Percentiles rank a stretch among this genome's conserved stretches.
Conservation (phyloP, 1,140 invertebrate species). For the Formica exsecta region DNA sequence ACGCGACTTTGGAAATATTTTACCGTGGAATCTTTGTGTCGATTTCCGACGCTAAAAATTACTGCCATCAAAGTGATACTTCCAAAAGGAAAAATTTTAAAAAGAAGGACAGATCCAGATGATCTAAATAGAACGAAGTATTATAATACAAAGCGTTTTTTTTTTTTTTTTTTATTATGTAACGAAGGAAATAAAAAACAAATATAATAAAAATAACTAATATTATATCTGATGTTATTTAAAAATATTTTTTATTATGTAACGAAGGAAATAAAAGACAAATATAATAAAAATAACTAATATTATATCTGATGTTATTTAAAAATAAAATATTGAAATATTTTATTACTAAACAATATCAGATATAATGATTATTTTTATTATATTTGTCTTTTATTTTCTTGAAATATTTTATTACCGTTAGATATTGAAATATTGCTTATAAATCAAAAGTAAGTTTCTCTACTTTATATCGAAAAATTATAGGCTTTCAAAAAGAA, state of each 20-base stretch:
- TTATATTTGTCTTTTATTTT: too few relatives aligned
- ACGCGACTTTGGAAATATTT: constrained; percentile 63
- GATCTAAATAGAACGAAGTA: background rate
- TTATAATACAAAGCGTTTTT: too few relatives aligned
- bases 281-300: background rate
- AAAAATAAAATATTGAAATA: background rate
- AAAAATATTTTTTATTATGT: background rate
- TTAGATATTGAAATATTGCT: background rate
- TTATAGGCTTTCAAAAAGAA: background rate
- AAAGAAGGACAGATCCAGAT: background rate
- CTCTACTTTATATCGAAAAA: background rate
- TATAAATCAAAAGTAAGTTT: background rate
- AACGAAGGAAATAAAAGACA: background rate
- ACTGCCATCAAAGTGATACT: background rate
- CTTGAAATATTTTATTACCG: too few relatives aligned
- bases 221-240: constrained; percentile 10
- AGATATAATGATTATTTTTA: too few relatives aligned
- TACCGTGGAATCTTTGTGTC: constrained; percentile 64
- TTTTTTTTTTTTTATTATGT: background rate
- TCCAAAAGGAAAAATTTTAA: background rate
- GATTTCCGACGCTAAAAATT: constrained; percentile 10
- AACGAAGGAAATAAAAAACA: background rate
- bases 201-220: background rate
- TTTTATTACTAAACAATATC: background rate
- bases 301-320: constrained; percentile 10